Base-by-base conservation (phyloP, 2,888 invertebrate genomes). In the Pterostichus madidus region DNA sequence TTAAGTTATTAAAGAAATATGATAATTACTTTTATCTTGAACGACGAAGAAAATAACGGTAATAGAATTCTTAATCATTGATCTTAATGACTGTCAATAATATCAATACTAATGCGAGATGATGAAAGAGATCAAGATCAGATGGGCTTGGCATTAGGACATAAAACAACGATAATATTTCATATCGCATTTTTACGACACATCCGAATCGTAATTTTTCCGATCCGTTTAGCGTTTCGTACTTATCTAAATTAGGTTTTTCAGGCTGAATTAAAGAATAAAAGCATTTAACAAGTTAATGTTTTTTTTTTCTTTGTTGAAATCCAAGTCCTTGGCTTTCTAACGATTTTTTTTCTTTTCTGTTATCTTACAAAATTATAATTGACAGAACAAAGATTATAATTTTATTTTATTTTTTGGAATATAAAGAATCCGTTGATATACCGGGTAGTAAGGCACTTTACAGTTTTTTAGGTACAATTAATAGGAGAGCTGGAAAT, bases 181-280 rank as follows among this genome's bases (percentile, higher is more conserved):
- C 32, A 35, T 13, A 64, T n/a, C 32, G 35, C 32, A 13, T 11
- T 31, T 49, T 64, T 64, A 64, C 64, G 64, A 31, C 13, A 13
- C 32, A 31, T 11, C 13, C 13, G 64, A 64, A 61, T 61, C 31
- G 61, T 61, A 61, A 64, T 64, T 49, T 31, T 32, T 13, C 64
- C n/a, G 64, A 35, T 31, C n/a, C 59, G 7, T 8, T 2, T 49
- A 31, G 31, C 24, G 35, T 64, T 35, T 35, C 64, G 39, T 64
- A 64, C 64, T 64, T 64, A 64, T 64, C 64, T 64, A 64, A 64
- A 64, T 64, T 32, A 64, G 32, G 13, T n/a, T 64, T 31, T 64
- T 64, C 49, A 49, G 3, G 32, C 64, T 31, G 35, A 5, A 64
- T 64, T 64, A 64, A 64, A 64, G 64, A 64, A 64, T 35, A 39